phyloP scores from a whole-genome alignment of 2,888 invertebrate genomes.

The Oligia fasciuncula region DNA sequence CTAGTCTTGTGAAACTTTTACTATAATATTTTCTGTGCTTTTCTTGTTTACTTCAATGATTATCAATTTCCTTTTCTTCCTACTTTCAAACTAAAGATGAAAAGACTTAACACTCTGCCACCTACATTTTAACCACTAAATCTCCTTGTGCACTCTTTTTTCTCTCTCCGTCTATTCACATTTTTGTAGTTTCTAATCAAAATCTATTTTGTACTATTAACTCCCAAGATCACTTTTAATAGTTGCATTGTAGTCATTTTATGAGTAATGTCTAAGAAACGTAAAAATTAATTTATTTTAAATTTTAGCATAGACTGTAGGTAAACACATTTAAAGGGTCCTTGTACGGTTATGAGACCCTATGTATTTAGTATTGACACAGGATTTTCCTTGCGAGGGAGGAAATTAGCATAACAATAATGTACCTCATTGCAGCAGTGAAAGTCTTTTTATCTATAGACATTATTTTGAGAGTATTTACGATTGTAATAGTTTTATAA shows the following conservation, averaged over 20 bases:
- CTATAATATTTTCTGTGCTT: conserved; percentile 1
- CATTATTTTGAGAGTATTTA: conserved; percentile 27
- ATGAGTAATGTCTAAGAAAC: background rate
- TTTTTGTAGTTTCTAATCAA: background rate
- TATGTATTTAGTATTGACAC: background rate
- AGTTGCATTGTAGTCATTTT: background rate
- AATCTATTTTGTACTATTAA: background rate
- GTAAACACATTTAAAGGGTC: background rate
- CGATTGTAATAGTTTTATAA: conserved; percentile 23
- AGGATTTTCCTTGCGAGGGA: background rate
- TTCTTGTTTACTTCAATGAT: background rate
- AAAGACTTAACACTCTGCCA: conserved; percentile 31
- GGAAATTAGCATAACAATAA: background rate
- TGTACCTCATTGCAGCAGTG: background rate
- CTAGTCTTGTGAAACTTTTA: conserved; percentile 38
- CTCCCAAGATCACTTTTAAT: background rate
- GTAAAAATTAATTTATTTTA: background rate
- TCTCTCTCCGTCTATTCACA: too few species aligned
- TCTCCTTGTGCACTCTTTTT: background rate
- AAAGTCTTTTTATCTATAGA: conserved; percentile 45
- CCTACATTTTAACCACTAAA: conserved; percentile 4
- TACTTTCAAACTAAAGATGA: conserved; percentile 30
- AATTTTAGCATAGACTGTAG: too few species aligned
- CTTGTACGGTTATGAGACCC: background rate
- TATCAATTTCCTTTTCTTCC: background rate